Evolutionary conservation across 2,113 vertebrate genomes (phyloP), one percentile per base, ranked within the genome.

Genomic region (Channa argus): DNA sequence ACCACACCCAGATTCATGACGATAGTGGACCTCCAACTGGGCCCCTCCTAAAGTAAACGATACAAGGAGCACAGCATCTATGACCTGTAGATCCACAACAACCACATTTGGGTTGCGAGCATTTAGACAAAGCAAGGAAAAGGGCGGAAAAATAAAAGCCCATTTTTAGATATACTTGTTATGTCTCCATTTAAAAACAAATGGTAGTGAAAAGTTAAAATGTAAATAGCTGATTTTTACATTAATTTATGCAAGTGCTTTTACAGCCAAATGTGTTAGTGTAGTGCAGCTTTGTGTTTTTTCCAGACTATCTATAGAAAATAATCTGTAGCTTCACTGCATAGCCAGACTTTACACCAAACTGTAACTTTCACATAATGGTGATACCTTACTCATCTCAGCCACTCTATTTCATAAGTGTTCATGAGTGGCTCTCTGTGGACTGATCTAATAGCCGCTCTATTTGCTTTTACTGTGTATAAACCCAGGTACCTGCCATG

Each of bases 291-390:
- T 74, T 56, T 78, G 52, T 75, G 54, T 85, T 58, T 77, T 67
- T 84, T 61, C 54, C 56, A 33, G 62, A 15, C 37, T 77, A 61
- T 87, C 78, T 81, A 79, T 61, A 80, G 86, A 83, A 81, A 24
- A 24, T 24, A 24, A 24, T 24, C 24, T 74, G 80, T 74, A 80
- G 80, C 75, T 77, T 77, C 71, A 76, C 65, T 56, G 59, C 69
- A 77, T 79, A 80, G 85, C 24, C 88, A 71, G 79, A 86, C 76
- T 79, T 93, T 82, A 90, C 93, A 94, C 91, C 89, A 88, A 89
- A 89, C 86, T 92, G 92, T 79, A 86, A 91, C 80, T 92, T 90
- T 94, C 86, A 88, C 92, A 91, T 77, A 33, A 68, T 54, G 59
- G 81, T 89, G 92, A 82, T 86, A 92, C 80, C 79, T 85, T 71